phyloP scores from a whole-genome alignment of 2,797 vertebrate species.

The Pseudocheirus occidentalis region DNA sequence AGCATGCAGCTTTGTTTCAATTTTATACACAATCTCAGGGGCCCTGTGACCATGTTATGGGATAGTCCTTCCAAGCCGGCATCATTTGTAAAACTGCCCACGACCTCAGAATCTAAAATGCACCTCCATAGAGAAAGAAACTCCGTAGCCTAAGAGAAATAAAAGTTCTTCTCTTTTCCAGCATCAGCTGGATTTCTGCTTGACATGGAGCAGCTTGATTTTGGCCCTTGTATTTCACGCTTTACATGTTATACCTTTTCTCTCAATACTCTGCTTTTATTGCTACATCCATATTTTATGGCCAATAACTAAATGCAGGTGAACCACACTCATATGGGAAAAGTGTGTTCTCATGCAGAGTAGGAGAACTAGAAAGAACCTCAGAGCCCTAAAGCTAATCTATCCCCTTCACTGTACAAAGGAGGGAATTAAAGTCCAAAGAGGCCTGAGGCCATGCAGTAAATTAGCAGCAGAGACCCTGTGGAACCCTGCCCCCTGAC shows the following conservation, averaged over 20 bases:
- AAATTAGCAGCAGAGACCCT: neutral
- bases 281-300: neutral
- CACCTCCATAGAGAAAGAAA: conserved; percentile 1
- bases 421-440: conserved; percentile 6
- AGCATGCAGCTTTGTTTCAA: conserved; percentile 14
- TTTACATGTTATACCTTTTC: neutral
- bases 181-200: conserved; percentile 15
- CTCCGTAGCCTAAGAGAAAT: neutral
- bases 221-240: neutral
- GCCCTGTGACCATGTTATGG: neutral
- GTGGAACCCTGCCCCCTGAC: neutral
- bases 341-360: neutral
- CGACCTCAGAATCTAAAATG: conserved; percentile 41
- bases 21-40: conserved; percentile 30
- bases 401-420: neutral
- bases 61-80: neutral
- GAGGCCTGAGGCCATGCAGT: conserved; percentile 62
- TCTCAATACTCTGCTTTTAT: neutral
- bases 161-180: conserved; percentile 42
- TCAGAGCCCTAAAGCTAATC: neutral
- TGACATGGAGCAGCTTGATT: neutral
- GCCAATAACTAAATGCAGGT: neutral
- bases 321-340: conserved; percentile 15
- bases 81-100: conserved; percentile 27
- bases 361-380: neutral